phyloP scores from a whole-genome alignment of 2,113 vertebrate genomes.

The Eulemur rufifrons region DNA sequence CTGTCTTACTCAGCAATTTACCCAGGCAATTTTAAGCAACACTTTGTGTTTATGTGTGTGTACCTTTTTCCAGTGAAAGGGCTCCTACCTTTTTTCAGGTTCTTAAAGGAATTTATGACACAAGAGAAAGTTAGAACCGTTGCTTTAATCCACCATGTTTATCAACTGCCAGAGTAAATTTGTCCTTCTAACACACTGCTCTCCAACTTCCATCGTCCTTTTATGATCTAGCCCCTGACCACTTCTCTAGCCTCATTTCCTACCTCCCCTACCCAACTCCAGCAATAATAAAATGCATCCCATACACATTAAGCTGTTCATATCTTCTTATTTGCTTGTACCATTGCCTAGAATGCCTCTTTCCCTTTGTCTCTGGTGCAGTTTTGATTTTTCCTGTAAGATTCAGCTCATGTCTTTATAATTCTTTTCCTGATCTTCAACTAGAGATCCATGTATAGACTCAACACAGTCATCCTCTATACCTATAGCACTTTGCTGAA shows the following conservation, averaged over 20 bases:
- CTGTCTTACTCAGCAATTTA: background rate
- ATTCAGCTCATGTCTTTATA: conserved; percentile 29
- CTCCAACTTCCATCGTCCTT: background rate
- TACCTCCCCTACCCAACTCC: background rate
- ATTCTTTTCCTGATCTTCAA: conserved; percentile 5
- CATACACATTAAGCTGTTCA: background rate
- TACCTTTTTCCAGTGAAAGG: conserved; percentile 6
- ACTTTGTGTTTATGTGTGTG: background rate
- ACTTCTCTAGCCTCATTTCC: conserved; percentile 3
- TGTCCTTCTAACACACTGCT: background rate
- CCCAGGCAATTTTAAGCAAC: conserved; percentile 5
- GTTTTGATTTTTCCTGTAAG: background rate
- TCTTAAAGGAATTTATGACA: conserved; percentile 7
- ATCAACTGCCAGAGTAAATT: background rate
- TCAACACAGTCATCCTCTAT: background rate
- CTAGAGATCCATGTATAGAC: background rate
- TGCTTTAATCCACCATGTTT: conserved; percentile 31
- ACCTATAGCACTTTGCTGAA: background rate
- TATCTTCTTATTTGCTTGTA: conserved; percentile 27
- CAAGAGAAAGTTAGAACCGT: background rate
- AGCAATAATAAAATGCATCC: background rate
- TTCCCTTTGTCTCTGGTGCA: background rate
- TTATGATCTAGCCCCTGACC: background rate
- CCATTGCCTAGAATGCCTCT: background rate
- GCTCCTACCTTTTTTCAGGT: background rate